These are phyloP conservation scores for Zele albiditarsus DNA, from an alignment of 2,888 invertebrate genomes.

Conservation along the genomic window DNA sequence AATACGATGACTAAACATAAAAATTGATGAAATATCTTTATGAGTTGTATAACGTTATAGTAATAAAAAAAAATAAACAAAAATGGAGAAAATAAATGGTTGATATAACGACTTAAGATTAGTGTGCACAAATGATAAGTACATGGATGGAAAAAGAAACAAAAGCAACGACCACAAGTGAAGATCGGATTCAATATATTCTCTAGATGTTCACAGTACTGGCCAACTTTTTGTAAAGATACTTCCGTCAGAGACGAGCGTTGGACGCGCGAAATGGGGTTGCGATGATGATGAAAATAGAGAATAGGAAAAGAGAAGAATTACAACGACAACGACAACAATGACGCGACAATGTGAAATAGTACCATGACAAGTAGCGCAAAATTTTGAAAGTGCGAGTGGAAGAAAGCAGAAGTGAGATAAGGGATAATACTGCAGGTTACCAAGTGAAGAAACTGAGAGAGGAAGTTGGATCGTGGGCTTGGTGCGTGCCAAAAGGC, in stretches of 20 bases:
- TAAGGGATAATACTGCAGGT: conserved; percentile 11
- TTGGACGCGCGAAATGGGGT: conserved; percentile 3
- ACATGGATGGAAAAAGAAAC: conserved; percentile 2
- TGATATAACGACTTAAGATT: conserved; percentile 8
- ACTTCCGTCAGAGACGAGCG: conserved; percentile 39
- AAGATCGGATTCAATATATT: conserved; percentile 8
- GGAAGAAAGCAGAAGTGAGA: conserved; percentile 6
- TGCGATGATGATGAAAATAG: conserved; percentile 31
- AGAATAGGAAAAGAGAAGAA: conserved; percentile 24
- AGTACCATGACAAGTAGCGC: conserved; percentile 1
- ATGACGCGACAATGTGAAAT: conserved; percentile 14
- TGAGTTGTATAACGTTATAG: conserved; percentile 8
- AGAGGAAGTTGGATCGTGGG: conserved; percentile 45
- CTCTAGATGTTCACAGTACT: conserved; percentile 7
- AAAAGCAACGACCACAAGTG: conserved; percentile 5
- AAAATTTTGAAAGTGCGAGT: conserved; percentile 29
- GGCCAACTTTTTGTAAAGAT: conserved; percentile 38
- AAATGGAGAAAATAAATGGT: conserved; percentile 9
- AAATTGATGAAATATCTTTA: conserved; percentile 37
- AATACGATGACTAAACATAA: conserved; percentile 26
- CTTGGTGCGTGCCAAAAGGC: conserved; percentile 52
- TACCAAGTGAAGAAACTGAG: conserved; percentile 28
- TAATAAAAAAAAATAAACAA: background rate
- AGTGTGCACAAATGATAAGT: conserved; percentile 8
- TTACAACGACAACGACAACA: background rate